Evolutionary conservation across 1,140 invertebrate species (phyloP), one percentile per base, ranked within the genome.

Genomic region (Linepithema humile): DNA sequence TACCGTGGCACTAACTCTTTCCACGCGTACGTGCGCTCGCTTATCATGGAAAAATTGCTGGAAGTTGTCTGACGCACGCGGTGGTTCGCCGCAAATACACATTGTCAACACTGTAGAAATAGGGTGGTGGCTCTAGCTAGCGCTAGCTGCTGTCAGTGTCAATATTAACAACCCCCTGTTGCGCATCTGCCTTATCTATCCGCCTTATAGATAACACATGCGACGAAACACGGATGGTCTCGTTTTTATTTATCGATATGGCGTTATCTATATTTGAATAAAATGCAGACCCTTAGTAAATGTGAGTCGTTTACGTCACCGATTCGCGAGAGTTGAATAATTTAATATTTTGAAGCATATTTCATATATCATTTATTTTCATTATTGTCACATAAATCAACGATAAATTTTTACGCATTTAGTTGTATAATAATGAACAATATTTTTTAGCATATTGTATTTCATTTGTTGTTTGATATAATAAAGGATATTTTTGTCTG

Each of bases 131-230:
- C 38, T 77, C 45, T 85, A 55, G 67, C 12, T 64, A 40, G 45
- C 43, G 43, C 29, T 75, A 48, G 73, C 23, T 6, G 73, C 35
- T 3, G 60, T 45, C 45, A 48, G 12, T 75, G 77, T 85, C 85
- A 87, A 87, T 87, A 87, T 87, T 87, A 87, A 86, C 77, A 83
- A 85, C 55, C 84, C 67, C 62, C 62, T 53, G 60, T 80, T 80
- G 75, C 26, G 23, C 15, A 15, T 72, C 57, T 35, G 73, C 40
- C 64, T 83, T 86, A 86, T 86, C 78, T 75, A 57, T 17, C 17
- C 17, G 17, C 45, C 59, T 20, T 80, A 43, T 38, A 43, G 64
- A 83, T 57, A 75, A 23, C 5, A 50, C 40, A 35, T n/a, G 9
- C 53, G 26, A 38, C 60, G 64, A 73, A 48, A 62, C 67, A 62